Conservation (phyloP, 1,140 invertebrate genomes). For the Bombus soroeensis region DNA sequence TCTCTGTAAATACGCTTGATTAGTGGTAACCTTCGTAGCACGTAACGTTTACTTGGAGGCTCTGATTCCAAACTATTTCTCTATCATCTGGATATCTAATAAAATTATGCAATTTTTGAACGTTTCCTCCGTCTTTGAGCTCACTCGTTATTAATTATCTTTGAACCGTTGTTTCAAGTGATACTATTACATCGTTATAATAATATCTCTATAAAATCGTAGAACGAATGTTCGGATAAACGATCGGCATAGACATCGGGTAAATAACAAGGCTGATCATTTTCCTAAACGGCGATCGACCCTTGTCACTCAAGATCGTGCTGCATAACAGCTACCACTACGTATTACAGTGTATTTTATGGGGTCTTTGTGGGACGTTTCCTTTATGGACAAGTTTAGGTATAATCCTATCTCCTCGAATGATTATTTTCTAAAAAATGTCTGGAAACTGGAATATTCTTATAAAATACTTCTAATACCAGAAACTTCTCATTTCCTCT, state of each 20-base stretch:
- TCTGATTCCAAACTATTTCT: neutral
- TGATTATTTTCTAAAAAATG: neutral
- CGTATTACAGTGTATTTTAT: slow-evolving; percentile 3
- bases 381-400: neutral
- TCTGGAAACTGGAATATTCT: neutral
- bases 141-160: neutral
- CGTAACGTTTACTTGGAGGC: neutral
- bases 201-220: slow-evolving; percentile 1
- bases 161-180: neutral
- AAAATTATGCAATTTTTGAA: neutral
- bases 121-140: neutral
- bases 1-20: neutral
- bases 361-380: neutral
- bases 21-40: neutral
- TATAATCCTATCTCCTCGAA: neutral
- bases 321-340: neutral
- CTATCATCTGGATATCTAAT: neutral
- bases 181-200: neutral
- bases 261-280: slow-evolving; percentile 48
- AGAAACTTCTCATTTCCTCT: neutral
- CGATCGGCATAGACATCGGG: neutral
- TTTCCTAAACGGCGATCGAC: slow-evolving; percentile 48
- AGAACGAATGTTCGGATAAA: neutral
- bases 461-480: neutral
- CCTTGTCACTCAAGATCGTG: slow-evolving; percentile 46